phyloP scores from a whole-genome alignment of 2,113 vertebrate species.

The Ctenomys sociabilis region DNA sequence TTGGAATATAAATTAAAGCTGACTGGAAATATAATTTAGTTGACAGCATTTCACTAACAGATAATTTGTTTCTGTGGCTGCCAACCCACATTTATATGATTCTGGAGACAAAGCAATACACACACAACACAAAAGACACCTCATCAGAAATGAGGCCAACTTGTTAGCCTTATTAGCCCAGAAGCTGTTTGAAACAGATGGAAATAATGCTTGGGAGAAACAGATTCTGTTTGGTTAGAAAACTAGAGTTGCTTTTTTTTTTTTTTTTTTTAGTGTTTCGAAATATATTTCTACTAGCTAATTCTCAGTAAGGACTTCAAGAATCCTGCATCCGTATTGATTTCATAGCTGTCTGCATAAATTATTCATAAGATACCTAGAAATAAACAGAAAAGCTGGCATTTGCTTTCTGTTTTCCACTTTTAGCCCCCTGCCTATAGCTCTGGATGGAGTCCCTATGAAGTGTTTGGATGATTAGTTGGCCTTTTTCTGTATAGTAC shows the following conservation, averaged over 20 bases:
- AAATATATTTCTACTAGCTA: not conserved
- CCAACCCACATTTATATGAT: not conserved
- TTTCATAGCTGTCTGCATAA: slow-evolving; percentile 6
- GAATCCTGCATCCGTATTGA: not conserved
- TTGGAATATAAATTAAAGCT: not conserved
- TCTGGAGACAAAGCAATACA: slow-evolving; percentile 38
- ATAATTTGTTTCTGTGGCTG: slow-evolving; percentile 20
- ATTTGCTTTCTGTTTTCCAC: not conserved
- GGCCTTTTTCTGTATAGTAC: not conserved
- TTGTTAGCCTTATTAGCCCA: not conserved
- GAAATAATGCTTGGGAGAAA: slow-evolving; percentile 43
- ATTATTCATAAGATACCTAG: slow-evolving; percentile 21
- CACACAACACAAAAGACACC: not conserved
- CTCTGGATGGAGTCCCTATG: not conserved
- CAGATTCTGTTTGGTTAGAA: not conserved
- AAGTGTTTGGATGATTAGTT: not conserved
- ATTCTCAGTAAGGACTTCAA: slow-evolving; percentile 18
- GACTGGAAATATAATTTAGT: slow-evolving; percentile 51
- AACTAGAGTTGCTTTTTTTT: not conserved
- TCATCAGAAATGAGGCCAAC: slow-evolving; percentile 28
- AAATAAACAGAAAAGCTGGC: slow-evolving; percentile 28
- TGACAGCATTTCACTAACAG: slow-evolving; percentile 48
- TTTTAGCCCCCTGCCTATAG: not conserved
- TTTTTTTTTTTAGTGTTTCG: not conserved
- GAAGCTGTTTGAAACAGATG: slow-evolving; percentile 28